Conservation (phyloP, 2,888 invertebrate species). For the Diaphora mendica region DNA sequence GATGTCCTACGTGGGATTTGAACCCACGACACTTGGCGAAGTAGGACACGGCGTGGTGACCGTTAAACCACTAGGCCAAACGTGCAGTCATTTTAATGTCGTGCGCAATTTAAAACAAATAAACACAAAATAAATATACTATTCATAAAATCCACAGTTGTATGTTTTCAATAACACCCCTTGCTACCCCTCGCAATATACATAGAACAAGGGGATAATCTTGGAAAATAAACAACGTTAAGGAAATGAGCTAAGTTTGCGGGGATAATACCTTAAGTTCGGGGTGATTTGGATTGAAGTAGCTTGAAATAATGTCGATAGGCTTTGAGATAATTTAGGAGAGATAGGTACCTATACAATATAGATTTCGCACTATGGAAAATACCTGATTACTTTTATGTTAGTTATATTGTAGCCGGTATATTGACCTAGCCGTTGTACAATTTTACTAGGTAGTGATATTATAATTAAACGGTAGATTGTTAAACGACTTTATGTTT, state of each 20-base stretch:
- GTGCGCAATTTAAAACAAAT: not conserved
- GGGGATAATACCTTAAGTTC: constrained; percentile 13
- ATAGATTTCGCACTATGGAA: not conserved
- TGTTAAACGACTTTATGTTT: no score
- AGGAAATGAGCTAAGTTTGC: constrained; percentile 27
- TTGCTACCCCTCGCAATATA: not conserved
- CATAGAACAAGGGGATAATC: constrained; percentile 29
- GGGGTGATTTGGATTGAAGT: constrained; percentile 15
- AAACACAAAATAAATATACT: not conserved
- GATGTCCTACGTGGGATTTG: no score
- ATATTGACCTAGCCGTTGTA: no score
- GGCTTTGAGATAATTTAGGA: not conserved
- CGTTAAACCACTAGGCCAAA: no score
- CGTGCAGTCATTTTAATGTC: no score
- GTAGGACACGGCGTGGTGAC: no score
- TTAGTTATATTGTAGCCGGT: no score
- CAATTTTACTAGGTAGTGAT: no score
- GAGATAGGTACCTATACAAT: not conserved
- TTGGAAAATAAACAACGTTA: constrained; percentile 37
- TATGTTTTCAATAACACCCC: constrained; percentile 1
- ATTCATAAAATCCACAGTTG: not conserved
- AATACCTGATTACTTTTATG: not conserved
- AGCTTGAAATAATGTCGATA: not conserved
- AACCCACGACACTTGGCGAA: no score
- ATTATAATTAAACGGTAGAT: no score